Conservation (phyloP, 2,113 vertebrate species). For the Chloroceryle aenea region DNA sequence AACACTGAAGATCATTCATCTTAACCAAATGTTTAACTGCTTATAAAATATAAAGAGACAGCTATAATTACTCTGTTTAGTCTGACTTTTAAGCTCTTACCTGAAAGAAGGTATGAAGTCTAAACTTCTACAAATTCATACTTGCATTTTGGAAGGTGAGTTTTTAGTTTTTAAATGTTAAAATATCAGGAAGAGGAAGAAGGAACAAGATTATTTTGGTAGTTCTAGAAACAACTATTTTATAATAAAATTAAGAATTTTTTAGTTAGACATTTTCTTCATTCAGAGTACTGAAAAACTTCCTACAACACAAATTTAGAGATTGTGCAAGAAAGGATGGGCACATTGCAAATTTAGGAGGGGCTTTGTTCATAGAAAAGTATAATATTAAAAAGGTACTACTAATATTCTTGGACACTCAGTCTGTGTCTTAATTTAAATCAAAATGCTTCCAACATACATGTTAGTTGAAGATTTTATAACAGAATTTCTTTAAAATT, state of each 20-base stretch:
- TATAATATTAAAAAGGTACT: not conserved
- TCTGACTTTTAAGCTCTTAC: not conserved
- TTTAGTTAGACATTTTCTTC: not conserved
- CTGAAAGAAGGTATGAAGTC: not conserved
- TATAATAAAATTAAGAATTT: not conserved
- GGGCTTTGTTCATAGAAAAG: not conserved
- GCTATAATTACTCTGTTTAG: not conserved
- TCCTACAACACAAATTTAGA: not conserved
- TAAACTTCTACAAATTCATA: not conserved
- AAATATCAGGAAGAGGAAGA: not conserved
- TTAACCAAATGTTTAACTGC: constrained; percentile 1
- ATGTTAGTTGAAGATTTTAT: not conserved
- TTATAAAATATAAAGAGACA: constrained; percentile 13
- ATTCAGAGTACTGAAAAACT: not conserved
- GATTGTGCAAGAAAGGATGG: not conserved
- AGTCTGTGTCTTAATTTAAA: not conserved
- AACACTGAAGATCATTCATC: not conserved
- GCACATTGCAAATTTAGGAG: not conserved
- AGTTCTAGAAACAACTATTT: not conserved
- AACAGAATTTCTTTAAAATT: not conserved
- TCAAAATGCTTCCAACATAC: not conserved
- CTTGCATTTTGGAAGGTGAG: not conserved
- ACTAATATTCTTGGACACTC: not conserved
- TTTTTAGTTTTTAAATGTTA: not conserved
- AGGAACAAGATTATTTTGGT: not conserved